Evolutionary conservation across 2,797 vertebrate genomes (phyloP), one percentile per base, ranked within the genome.

Genomic region (Acipenser oxyrinchus): DNA sequence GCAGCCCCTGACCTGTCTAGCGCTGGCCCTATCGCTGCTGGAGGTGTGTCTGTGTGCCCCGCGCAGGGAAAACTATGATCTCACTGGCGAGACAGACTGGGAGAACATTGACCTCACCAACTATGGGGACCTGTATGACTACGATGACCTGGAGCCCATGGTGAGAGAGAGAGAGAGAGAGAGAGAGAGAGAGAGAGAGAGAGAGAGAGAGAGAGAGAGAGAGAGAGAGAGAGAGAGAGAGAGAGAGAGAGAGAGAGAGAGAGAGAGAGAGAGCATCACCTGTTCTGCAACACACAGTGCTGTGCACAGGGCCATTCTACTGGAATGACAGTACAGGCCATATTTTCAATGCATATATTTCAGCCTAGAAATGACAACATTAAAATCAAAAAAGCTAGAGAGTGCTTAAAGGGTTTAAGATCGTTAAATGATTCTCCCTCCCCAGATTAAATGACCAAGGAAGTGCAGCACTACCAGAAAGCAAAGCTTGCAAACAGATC

Each of bases 121-220:
- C 72, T 89, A 88, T 0, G 84, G 86, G 69, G 83, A 89, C 49
- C 77, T 75, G 53, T 84, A 83, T 0, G 87, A 88, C 72, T 89
- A 89, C 0, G 62, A 84, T 8, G 86, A 89, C 70, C 71, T 83
- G 6, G 81, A 78, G 66, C 81, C 82, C 0, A 82, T 88, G 87
- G 91, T 91, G 74, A 82, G 79, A 51, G 55, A 37, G 60, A 7
- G 8, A 6, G 13, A 6, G 2, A 57, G 23, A 10, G 13, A 51
- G 10, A 8, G 18, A 5, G 2, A 12, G 13, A 8, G 74, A 79
- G 77, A n/a, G n/a, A n/a, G n/a, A n/a, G n/a, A n/a, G n/a, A n/a
- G n/a, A n/a, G n/a, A n/a, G n/a, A n/a, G n/a, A n/a, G n/a, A n/a
- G n/a, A n/a, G n/a, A n/a, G n/a, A n/a, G n/a, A n/a, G n/a, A n/a